Evolutionary conservation across 2,888 invertebrate species (phyloP).

Genomic region (Chymomyza procnemis): DNA sequence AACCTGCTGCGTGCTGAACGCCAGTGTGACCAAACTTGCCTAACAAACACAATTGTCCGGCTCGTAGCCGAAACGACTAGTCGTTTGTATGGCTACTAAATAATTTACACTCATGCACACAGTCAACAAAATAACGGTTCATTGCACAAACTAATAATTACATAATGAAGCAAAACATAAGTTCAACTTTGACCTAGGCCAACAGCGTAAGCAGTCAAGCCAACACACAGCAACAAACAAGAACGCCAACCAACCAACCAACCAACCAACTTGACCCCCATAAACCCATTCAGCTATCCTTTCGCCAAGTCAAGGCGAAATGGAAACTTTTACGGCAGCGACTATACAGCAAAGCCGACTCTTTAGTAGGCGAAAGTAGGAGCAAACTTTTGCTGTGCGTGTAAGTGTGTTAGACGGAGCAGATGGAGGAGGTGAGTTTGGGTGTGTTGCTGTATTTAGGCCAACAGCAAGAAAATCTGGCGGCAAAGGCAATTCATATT

Average conservation of each 20-base stretch:
- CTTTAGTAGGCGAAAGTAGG: background rate
- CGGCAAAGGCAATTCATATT: background rate
- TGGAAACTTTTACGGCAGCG: background rate
- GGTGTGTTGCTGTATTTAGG: background rate
- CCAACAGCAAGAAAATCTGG: background rate
- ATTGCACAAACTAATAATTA: slow-evolving; percentile 68
- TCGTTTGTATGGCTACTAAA: slow-evolving; percentile 35
- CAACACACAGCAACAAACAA: background rate
- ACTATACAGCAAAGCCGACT: background rate
- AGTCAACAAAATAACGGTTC: slow-evolving; percentile 52
- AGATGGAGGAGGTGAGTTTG: background rate
- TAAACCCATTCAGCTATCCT: too few species aligned
- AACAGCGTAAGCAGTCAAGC: background rate
- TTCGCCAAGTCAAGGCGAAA: background rate
- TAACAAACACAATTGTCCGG: background rate
- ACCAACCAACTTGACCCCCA: background rate
- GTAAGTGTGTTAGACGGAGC: background rate
- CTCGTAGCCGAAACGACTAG: slow-evolving; percentile 11
- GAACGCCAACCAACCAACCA: too few species aligned
- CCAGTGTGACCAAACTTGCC: background rate
- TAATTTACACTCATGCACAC: slow-evolving; percentile 48
- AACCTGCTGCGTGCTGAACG: background rate
- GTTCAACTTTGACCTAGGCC: slow-evolving; percentile 36
- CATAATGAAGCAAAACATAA: slow-evolving; percentile 58
- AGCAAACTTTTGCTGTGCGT: background rate